phyloP scores from a whole-genome alignment of 2,888 invertebrate species.

The Ochropleura leucogaster region DNA sequence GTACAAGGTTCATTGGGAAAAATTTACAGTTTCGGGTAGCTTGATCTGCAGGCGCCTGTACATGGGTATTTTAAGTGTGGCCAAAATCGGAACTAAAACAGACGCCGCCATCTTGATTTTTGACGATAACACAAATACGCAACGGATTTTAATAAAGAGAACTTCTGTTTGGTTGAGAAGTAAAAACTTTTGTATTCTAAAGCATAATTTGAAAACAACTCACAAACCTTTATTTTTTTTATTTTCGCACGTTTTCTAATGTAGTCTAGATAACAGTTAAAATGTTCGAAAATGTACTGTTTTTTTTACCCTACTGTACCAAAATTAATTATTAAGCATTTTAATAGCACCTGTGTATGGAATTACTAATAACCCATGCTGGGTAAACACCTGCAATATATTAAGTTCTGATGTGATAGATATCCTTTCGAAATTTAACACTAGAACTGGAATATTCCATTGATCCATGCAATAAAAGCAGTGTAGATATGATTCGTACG shows the following conservation, averaged over 20 bases:
- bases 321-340: slow-evolving; percentile 21
- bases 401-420: slow-evolving; percentile 18
- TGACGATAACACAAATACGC: background rate
- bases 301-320: slow-evolving; percentile 28
- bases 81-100: background rate
- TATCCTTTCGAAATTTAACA: background rate
- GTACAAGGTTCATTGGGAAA: too few species aligned
- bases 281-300: background rate
- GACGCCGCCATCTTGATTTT: background rate
- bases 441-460: background rate
- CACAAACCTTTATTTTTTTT: background rate
- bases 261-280: background rate
- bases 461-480: background rate
- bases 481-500: background rate
- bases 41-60: background rate
- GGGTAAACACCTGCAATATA: slow-evolving; percentile 28
- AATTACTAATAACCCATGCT: slow-evolving; percentile 18
- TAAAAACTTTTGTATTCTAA: background rate
- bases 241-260: background rate
- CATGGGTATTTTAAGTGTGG: background rate
- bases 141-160: background rate
- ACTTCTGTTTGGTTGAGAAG: too few species aligned
- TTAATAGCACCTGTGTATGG: slow-evolving; percentile 22
- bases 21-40: too few species aligned
- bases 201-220: background rate